Conservation (phyloP, 2,797 vertebrate species). For the Limosa lapponica region DNA sequence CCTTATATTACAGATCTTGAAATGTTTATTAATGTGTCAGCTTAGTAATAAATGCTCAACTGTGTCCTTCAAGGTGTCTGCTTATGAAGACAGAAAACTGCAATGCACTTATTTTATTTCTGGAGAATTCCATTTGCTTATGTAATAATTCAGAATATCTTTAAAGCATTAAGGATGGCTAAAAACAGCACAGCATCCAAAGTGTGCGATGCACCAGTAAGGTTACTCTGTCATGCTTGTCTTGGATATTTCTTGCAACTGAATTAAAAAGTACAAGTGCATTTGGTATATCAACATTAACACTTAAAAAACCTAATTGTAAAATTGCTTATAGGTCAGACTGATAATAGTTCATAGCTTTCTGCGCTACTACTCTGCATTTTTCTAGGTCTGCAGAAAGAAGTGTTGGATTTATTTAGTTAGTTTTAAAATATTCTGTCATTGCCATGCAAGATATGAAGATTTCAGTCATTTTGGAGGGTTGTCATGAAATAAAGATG, state of each 20-base stretch:
- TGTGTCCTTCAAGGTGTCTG: background rate
- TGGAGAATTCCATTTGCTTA: background rate
- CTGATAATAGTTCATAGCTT: background rate
- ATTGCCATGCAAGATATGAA: background rate
- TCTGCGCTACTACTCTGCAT: background rate
- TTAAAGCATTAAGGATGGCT: slow-evolving; percentile 70
- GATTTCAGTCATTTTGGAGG: background rate
- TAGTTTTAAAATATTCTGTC: background rate
- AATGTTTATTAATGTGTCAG: background rate
- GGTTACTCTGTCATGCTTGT: slow-evolving; percentile 61
- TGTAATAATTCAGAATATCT: background rate
- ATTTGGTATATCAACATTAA: slow-evolving; percentile 36
- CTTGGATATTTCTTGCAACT: background rate
- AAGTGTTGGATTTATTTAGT: background rate
- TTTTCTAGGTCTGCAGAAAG: background rate
- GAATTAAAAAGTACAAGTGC: slow-evolving; percentile 2
- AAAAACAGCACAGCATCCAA: slow-evolving; percentile 38
- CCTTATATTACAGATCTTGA: background rate
- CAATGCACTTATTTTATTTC: background rate
- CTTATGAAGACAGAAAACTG: background rate
- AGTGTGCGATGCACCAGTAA: slow-evolving; percentile 1
- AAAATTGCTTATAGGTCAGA: background rate
- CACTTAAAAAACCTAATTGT: background rate
- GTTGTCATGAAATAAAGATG: background rate
- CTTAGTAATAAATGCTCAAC: background rate